These are phyloP conservation scores for Caenorhabditis auriculariae DNA, from an alignment of 2,888 invertebrate species.

Conservation along the genomic window DNA sequence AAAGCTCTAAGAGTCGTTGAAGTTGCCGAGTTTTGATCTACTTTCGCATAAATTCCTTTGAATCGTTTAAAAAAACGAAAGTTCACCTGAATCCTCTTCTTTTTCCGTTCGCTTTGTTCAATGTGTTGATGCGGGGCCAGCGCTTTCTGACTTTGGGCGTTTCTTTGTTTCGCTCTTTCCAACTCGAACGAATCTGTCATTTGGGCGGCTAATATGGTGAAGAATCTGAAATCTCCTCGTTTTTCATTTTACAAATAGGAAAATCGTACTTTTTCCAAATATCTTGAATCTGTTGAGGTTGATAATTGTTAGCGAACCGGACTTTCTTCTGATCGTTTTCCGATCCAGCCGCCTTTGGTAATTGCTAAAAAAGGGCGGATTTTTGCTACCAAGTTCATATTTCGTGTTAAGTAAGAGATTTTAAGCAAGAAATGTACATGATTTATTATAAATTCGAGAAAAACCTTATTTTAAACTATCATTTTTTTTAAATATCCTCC, in stretches of 20 bases:
- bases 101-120: slow-evolving; percentile 52
- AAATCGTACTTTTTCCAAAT: slow-evolving; percentile 54
- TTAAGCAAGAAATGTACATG: too few relatives aligned
- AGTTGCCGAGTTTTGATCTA: too few relatives aligned
- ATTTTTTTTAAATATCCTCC: too few relatives aligned
- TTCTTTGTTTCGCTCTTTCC: slow-evolving; percentile 55
- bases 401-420: too few relatives aligned
- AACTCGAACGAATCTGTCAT: slow-evolving; percentile 61
- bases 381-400: background rate
- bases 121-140: slow-evolving; percentile 61
- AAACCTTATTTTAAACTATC: too few relatives aligned
- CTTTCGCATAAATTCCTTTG: too few relatives aligned
- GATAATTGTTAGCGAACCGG: slow-evolving; percentile 56
- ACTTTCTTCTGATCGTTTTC: slow-evolving; percentile 48
- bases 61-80: background rate
- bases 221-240: slow-evolving; percentile 40
- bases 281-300: slow-evolving; percentile 42
- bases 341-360: background rate
- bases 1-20: too few relatives aligned
- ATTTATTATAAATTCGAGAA: too few relatives aligned
- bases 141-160: slow-evolving; percentile 55
- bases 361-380: background rate
- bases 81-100: slow-evolving; percentile 44
- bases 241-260: too few relatives aligned
- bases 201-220: slow-evolving; percentile 46